Percentiles rank a stretch among this genome's conserved stretches.
Conservation (phyloP, 2,113 vertebrate genomes). For the Motacilla tschutschensis region DNA sequence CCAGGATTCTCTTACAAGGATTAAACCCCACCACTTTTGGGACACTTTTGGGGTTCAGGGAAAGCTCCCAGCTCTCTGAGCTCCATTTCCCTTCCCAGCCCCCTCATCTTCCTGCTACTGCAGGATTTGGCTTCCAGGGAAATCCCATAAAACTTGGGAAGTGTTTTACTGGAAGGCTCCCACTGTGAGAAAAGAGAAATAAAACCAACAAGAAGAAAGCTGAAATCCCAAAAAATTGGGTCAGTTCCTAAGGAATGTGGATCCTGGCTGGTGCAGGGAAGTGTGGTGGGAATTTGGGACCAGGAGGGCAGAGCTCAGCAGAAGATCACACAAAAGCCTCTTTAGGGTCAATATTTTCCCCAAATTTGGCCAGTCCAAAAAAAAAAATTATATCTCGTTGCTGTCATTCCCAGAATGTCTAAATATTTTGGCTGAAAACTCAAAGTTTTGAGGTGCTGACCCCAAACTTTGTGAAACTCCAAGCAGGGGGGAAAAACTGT, state of each 20-base stretch:
- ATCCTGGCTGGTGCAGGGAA: background rate
- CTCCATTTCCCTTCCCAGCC: background rate
- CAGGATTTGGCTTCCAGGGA: background rate
- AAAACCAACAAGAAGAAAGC: background rate
- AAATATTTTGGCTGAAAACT: background rate
- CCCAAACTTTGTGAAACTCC: background rate
- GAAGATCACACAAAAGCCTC: background rate
- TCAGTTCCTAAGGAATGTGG: background rate
- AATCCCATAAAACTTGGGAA: background rate
- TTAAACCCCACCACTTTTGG: accelerated
- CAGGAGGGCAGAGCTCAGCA: accelerated
- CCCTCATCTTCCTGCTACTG: background rate
- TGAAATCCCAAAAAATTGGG: background rate
- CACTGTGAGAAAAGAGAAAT: background rate
- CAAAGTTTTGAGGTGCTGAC: background rate
- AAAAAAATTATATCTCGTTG: accelerated
- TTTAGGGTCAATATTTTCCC: background rate
- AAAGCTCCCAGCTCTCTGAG: background rate
- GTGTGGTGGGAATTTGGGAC: background rate
- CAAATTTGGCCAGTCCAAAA: accelerated
- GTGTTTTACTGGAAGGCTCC: background rate
- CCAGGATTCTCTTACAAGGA: background rate
- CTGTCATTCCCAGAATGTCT: background rate
- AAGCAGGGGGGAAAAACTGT: background rate
- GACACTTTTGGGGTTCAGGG: background rate